These are phyloP conservation scores for Caenorhabditis sp. DNA, from an alignment of 2,888 invertebrate species.

Conservation along the genomic window DNA sequence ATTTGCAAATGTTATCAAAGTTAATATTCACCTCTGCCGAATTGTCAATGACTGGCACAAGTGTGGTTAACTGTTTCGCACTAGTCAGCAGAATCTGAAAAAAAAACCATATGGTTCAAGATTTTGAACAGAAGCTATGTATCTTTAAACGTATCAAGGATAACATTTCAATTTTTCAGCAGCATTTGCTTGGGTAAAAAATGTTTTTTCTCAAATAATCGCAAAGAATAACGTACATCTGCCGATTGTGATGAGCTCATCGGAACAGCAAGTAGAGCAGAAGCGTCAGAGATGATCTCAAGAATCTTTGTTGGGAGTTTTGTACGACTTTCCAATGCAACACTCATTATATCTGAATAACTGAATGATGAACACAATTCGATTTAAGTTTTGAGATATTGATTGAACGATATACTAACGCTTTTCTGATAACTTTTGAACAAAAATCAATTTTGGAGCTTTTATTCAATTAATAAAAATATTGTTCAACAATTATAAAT, in stretches of 20 bases:
- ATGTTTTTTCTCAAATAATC: not conserved
- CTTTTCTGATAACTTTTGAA: not conserved
- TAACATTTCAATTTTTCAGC: too few species aligned
- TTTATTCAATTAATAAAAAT: not conserved
- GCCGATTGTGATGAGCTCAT: conserved; percentile 20
- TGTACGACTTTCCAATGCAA: conserved; percentile 37
- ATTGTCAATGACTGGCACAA: conserved; percentile 18
- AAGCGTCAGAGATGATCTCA: conserved; percentile 36
- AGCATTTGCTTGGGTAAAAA: not conserved
- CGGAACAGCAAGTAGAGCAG: conserved; percentile 16
- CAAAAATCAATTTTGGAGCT: not conserved
- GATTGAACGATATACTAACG: not conserved
- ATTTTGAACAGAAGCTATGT: too few species aligned
- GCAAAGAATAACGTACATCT: conserved; percentile 15
- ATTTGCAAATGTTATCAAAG: not conserved
- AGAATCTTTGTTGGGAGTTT: conserved; percentile 37
- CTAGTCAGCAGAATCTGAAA: conserved; percentile 23
- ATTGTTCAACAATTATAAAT: not conserved
- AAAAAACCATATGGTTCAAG: not conserved
- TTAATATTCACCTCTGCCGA: conserved; percentile 14
- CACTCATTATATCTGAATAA: conserved; percentile 19
- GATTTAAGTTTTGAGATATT: not conserved
- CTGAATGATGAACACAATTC: not conserved
- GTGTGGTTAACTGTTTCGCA: conserved; percentile 15
- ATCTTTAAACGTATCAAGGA: too few species aligned